A percentile compares a stretch with the other conserved stretches of the same genome.
phyloP scores from a whole-genome alignment of 2,797 vertebrate genomes.

The Lagodon rhomboides region DNA sequence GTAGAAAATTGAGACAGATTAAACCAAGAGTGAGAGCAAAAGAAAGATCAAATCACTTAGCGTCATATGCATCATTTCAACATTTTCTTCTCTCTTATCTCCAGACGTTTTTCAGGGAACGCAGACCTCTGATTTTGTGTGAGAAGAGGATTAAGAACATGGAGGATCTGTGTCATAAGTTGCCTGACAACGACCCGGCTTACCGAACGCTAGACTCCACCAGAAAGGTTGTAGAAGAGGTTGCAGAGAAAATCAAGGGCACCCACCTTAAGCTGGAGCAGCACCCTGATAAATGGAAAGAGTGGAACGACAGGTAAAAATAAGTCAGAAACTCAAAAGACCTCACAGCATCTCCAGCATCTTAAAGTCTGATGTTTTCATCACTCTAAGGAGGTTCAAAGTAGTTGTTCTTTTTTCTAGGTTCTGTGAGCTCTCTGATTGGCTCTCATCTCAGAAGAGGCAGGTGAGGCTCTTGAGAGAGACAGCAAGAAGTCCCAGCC shows the following conservation, averaged over 20 bases:
- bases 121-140: constrained; percentile 87
- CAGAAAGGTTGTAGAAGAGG: constrained; percentile 83
- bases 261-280: constrained; percentile 85
- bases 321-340: neutral
- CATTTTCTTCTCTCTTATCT: constrained; percentile 40
- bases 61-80: constrained; percentile 21
- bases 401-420: constrained; percentile 68
- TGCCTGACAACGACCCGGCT: constrained; percentile 88
- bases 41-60: constrained; percentile 47
- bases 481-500: constrained; percentile 73
- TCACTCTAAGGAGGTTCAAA: neutral
- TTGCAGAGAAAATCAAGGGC: constrained; percentile 84
- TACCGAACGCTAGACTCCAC: constrained; percentile 82
- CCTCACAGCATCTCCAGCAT: neutral
- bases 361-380: constrained; percentile 6
- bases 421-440: constrained; percentile 88
- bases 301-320: constrained; percentile 88
- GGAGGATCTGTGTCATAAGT: constrained; percentile 91
- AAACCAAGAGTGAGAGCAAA: constrained; percentile 12
- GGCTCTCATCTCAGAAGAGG: constrained; percentile 88
- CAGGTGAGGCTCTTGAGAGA: constrained; percentile 86
- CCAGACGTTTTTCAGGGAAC: constrained; percentile 91
- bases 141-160: constrained; percentile 91
- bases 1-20: constrained; percentile 40
- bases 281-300: constrained; percentile 91